These are phyloP conservation scores for Gopherus evgoodei DNA, from an alignment of 2,113 vertebrate species.

Conservation along the genomic window DNA sequence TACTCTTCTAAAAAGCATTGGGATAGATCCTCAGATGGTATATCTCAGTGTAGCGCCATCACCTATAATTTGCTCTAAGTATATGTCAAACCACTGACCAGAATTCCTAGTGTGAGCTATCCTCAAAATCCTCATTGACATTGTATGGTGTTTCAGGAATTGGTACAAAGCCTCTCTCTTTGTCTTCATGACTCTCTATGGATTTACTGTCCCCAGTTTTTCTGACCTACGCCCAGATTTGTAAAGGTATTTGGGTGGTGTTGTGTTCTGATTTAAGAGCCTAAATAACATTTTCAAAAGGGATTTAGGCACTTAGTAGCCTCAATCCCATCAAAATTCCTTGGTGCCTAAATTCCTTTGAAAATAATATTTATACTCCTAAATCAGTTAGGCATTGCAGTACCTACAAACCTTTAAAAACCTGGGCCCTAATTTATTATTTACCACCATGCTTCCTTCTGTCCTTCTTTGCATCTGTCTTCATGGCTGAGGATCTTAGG, in stretches of 20 bases:
- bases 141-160: background rate
- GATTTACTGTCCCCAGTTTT: background rate
- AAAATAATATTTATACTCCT: background rate
- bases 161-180: background rate
- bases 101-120: background rate
- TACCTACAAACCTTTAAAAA: background rate
- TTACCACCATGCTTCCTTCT: background rate
- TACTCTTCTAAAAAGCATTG: background rate
- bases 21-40: background rate
- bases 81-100: background rate
- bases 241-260: background rate
- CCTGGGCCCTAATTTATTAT: background rate
- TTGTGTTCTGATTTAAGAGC: background rate
- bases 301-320: background rate
- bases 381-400: background rate
- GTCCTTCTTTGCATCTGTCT: background rate
- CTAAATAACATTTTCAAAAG: background rate
- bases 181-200: background rate
- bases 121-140: background rate
- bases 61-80: background rate
- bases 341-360: background rate
- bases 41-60: background rate
- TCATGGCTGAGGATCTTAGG: too few species aligned
- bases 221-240: background rate
- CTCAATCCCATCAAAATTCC: background rate